Evolutionary conservation across 2,797 vertebrate species (phyloP).

Genomic region (Peromyscus nudipes): DNA sequence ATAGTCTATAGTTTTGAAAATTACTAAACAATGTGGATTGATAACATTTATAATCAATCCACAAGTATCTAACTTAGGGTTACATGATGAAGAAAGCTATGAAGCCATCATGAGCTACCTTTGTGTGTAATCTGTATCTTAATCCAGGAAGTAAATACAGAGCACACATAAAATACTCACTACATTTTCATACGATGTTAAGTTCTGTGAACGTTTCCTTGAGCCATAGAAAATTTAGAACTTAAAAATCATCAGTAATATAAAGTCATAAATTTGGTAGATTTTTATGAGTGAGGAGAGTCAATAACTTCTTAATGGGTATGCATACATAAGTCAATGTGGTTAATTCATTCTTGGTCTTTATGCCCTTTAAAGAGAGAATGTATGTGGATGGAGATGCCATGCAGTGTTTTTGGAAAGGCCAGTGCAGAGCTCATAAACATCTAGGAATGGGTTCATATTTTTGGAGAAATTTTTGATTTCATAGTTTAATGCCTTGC

Average conservation of each 20-base stretch:
- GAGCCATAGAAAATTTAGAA: neutral
- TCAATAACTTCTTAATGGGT: neutral
- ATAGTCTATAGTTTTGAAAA: neutral
- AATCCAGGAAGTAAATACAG: neutral
- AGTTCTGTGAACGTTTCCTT: neutral
- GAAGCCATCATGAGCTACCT: neutral
- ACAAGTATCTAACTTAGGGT: neutral
- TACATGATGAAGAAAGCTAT: neutral
- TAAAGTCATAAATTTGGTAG: neutral
- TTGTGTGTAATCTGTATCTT: neutral
- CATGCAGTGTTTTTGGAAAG: neutral
- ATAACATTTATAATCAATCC: neutral
- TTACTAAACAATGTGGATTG: neutral
- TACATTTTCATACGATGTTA: neutral
- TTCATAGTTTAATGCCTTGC: neutral
- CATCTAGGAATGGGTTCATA: neutral
- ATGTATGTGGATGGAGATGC: neutral
- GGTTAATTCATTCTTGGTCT: neutral
- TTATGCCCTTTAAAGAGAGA: neutral
- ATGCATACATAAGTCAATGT: neutral
- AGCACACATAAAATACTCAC: neutral
- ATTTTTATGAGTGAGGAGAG: neutral
- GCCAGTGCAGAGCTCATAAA: neutral
- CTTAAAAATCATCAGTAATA: conserved; percentile 13
- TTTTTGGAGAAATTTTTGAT: neutral